Percentiles rank a stretch among this genome's conserved stretches.
phyloP scores from a whole-genome alignment of 2,888 invertebrate species.

The Phrixothrix hirtus region DNA sequence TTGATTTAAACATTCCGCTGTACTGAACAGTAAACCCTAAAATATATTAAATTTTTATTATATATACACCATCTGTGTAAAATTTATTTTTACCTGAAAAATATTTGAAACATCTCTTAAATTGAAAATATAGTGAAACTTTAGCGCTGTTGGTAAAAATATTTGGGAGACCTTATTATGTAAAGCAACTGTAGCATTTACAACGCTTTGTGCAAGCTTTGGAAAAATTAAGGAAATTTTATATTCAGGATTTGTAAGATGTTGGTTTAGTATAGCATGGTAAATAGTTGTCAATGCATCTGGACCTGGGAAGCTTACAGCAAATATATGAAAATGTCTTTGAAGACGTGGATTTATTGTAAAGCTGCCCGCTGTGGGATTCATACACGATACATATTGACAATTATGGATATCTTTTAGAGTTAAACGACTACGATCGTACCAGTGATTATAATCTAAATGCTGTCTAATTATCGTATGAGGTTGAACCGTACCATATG shows the following conservation, averaged over 20 bases:
- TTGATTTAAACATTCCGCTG: constrained; percentile 71
- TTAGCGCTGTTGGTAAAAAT: constrained; percentile 91
- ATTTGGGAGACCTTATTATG: constrained; percentile 74
- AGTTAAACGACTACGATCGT: constrained; percentile 82
- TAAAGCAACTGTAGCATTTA: constrained; percentile 73
- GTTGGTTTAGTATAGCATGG: constrained; percentile 78
- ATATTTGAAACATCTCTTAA: constrained; percentile 88
- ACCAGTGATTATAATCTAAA: constrained; percentile 95
- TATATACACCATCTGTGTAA: no score
- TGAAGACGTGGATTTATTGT: constrained; percentile 90
- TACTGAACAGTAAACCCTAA: constrained; percentile 86
- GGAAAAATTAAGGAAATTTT: constrained; percentile 67
- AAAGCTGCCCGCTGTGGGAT: constrained; percentile 94
- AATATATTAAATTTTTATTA: no score
- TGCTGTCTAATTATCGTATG: constrained; percentile 92
- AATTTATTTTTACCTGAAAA: no score
- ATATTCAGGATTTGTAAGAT: constrained; percentile 66
- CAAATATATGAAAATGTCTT: constrained; percentile 84
- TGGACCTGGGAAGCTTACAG: constrained; percentile 81
- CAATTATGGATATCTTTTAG: constrained; percentile 91
- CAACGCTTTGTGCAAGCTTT: constrained; percentile 65
- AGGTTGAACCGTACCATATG: constrained; percentile 92
- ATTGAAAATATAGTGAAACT: constrained; percentile 95
- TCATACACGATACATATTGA: constrained; percentile 95
- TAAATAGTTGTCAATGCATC: constrained; percentile 87